Evolutionary conservation across 2,888 invertebrate genomes (phyloP).

Genomic region (Hemistola chrysoprasaria): DNA sequence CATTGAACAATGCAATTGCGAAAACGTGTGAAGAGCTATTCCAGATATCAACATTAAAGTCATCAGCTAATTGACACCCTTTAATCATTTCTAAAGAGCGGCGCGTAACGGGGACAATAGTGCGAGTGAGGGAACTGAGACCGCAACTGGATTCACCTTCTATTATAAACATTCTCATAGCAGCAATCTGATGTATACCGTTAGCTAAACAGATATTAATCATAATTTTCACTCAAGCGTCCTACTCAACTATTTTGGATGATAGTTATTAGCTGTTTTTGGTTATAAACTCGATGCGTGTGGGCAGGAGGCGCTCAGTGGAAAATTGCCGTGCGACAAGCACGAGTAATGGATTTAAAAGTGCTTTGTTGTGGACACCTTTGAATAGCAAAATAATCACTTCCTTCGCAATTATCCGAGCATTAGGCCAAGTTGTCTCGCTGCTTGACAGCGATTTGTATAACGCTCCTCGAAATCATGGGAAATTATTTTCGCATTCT

Average conservation of each 20-base stretch:
- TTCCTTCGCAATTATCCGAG: constrained; percentile 62
- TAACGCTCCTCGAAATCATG: constrained; percentile 16
- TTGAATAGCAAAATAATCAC: constrained; percentile 71
- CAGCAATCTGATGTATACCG: constrained; percentile 51
- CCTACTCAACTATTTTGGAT: constrained; percentile 70
- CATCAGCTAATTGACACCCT: constrained; percentile 63
- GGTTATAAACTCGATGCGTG: constrained; percentile 66
- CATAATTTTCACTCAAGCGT: constrained; percentile 79
- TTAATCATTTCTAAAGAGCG: constrained; percentile 48
- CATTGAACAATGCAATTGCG: constrained; percentile 45
- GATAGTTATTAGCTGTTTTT: constrained; percentile 77
- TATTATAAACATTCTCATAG: constrained; percentile 47
- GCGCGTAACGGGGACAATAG: constrained; percentile 21
- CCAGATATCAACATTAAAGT: constrained; percentile 35
- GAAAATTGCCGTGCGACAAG: constrained; percentile 79
- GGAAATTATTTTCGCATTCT: constrained; percentile 6
- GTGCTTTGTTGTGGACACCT: constrained; percentile 62
- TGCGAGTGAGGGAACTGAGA: no score
- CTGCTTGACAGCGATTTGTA: constrained; percentile 42
- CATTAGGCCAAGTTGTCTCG: constrained; percentile 49
- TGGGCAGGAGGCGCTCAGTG: constrained; percentile 69
- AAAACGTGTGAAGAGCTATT: constrained; percentile 46
- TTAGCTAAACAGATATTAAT: constrained; percentile 81
- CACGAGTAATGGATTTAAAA: constrained; percentile 77
- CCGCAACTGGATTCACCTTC: constrained; percentile 16